Evolutionary conservation across 2,113 vertebrate genomes (phyloP).

Genomic region (Aldabrachelys gigantea): DNA sequence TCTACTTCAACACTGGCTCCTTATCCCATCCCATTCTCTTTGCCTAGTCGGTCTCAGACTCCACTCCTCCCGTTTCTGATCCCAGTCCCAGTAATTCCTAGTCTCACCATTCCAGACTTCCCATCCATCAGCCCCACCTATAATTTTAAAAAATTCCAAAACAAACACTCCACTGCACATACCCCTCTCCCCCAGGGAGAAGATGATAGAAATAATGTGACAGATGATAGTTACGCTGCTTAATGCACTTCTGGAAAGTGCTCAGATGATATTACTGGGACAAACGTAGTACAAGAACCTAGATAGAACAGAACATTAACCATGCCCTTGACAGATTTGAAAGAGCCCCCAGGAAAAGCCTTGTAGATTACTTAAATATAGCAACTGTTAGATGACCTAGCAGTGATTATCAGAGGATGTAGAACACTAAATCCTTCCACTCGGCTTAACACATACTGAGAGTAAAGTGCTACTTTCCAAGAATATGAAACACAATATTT

Average conservation of each 20-base stretch:
- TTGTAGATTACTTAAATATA: slow-evolving; percentile 7
- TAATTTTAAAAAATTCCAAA: not conserved
- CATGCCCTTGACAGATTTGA: slow-evolving; percentile 44
- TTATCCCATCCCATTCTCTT: too few relatives aligned
- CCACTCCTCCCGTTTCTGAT: not conserved
- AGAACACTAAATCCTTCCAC: slow-evolving; percentile 14
- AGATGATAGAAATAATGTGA: not conserved
- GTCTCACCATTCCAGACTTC: not conserved
- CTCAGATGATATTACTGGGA: not conserved
- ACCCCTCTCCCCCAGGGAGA: not conserved
- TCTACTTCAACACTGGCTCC: too few relatives aligned
- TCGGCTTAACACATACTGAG: slow-evolving; percentile 8
- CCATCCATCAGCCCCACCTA: not conserved
- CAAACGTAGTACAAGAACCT: not conserved
- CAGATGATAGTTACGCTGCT: not conserved
- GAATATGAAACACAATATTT: slow-evolving; percentile 42
- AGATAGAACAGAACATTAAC: slow-evolving; percentile 53
- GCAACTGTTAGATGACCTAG: slow-evolving; percentile 36
- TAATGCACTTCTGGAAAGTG: not conserved
- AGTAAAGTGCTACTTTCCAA: slow-evolving; percentile 35
- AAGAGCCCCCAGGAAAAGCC: not conserved
- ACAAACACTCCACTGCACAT: not conserved
- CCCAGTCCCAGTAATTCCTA: not conserved
- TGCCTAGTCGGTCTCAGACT: not conserved
- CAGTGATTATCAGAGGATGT: slow-evolving; percentile 36